A percentile compares a stretch with the other conserved stretches of the same genome.
phyloP scores from a whole-genome alignment of 2,888 invertebrate genomes.

The Megalurothrips usitatus region DNA sequence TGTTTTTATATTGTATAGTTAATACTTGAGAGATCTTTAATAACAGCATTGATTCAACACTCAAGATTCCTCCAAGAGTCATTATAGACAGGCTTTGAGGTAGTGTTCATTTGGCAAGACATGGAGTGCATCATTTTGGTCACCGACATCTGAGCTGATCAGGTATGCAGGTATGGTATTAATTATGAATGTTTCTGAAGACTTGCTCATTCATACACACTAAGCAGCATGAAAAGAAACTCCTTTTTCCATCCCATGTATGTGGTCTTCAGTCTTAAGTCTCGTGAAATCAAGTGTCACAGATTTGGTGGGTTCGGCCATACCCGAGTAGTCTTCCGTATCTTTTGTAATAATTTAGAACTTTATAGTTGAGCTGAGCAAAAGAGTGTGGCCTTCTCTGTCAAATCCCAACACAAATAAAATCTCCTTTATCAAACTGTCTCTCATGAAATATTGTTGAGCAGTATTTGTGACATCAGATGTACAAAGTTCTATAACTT shows the following conservation, averaged over 20 bases:
- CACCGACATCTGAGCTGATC: not conserved
- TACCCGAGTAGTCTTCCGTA: no score
- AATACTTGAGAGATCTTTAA: conserved; percentile 9
- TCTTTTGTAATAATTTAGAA: no score
- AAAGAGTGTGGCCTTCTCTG: no score
- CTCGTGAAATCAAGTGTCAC: no score
- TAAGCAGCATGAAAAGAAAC: not conserved
- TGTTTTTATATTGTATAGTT: not conserved
- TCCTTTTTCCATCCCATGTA: not conserved
- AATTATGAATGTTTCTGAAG: not conserved
- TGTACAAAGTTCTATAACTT: no score
- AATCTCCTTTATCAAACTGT: no score
- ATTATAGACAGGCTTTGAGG: conserved; percentile 17
- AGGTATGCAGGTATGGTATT: conserved; percentile 22
- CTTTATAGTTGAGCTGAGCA: no score
- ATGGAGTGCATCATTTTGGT: not conserved
- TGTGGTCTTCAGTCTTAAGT: no score
- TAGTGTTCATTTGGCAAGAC: conserved; percentile 11
- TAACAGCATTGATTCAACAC: conserved; percentile 4
- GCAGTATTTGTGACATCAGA: no score
- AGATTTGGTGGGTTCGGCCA: no score
- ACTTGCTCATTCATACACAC: not conserved
- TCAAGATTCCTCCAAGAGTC: not conserved
- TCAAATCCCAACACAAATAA: no score
- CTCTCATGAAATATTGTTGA: no score